phyloP scores from a whole-genome alignment of 2,113 vertebrate genomes.

The Prionailurus bengalensis region DNA sequence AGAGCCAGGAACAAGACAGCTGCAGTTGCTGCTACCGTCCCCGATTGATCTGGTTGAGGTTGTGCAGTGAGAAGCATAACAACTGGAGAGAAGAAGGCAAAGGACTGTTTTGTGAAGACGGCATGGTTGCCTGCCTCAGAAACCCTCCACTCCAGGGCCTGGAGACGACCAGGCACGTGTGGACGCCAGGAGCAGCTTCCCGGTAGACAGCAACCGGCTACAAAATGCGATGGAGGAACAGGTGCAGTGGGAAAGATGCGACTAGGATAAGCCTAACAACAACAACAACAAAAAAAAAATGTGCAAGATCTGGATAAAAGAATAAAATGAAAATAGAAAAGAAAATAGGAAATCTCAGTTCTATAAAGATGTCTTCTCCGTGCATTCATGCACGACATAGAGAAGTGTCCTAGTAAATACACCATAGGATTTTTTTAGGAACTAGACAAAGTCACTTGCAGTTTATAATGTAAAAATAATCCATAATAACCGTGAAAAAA shows the following conservation, averaged over 20 bases:
- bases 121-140: neutral
- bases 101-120: neutral
- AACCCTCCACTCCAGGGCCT: neutral
- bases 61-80: neutral
- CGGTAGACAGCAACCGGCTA: neutral
- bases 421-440: neutral
- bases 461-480: neutral
- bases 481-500: neutral
- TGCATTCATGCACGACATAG: neutral
- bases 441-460: neutral
- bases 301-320: neutral
- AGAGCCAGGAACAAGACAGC: neutral
- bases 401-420: neutral
- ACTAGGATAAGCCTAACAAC: neutral
- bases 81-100: neutral
- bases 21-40: neutral
- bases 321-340: neutral
- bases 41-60: too few species aligned
- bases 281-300: too few species aligned
- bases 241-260: too few species aligned
- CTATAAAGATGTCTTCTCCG: neutral
- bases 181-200: neutral
- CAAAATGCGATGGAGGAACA: neutral
- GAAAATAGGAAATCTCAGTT: neutral
- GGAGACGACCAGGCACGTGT: too few species aligned